Evolutionary conservation across 2,113 vertebrate species (phyloP), one percentile per base, ranked within the genome.

Genomic region (Neogale vison): DNA sequence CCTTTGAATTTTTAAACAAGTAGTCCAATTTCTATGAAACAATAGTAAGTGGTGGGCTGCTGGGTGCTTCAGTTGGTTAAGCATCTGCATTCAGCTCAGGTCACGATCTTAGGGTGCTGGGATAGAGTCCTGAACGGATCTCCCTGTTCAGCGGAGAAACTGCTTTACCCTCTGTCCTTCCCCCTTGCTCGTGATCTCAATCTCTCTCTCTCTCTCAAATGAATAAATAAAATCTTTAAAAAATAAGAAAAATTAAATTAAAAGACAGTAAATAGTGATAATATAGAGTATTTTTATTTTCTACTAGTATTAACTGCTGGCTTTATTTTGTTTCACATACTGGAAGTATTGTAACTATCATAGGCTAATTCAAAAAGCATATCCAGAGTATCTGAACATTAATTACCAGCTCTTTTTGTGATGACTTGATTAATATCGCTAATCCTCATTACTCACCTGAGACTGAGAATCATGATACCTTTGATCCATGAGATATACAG

Each of bases 401-500:
- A 93, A 97, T 94, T 92, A 86, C 18, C 31, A 45, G 80, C 57
- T 88, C 88, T 87, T 81, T 88, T 95, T 95, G 45, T 95, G 85
- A 97, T 80, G 86, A 65, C 50, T 97, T 85, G 61, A 84, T 95
- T 97, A 92, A 67, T 95, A 79, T 63, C 4, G 1, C 39, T 79
- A 79, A 95, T 94, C 52, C 34, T 95, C 72, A 93, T 94, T 96
- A 72, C 45, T 94, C 36, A 83, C 84, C 76, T 96, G 85, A 90
- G 39, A 7, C 31, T 93, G 89, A 39, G 15, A 74, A 47, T 76
- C 47, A 42, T 45, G 23, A 36, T 87, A 45, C 29, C 85, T 96
- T 94, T 96, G 95, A 98, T 92, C 67, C 47, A 74, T 90, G 65
- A 92, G 42, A 82, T 80, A 85, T 81, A 85, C 29, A 95, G 47